A percentile compares a stretch with the other conserved stretches of the same genome.
Evolutionary conservation across 2,797 vertebrate species (phyloP).

Genomic region (Distichodus sexfasciatus): DNA sequence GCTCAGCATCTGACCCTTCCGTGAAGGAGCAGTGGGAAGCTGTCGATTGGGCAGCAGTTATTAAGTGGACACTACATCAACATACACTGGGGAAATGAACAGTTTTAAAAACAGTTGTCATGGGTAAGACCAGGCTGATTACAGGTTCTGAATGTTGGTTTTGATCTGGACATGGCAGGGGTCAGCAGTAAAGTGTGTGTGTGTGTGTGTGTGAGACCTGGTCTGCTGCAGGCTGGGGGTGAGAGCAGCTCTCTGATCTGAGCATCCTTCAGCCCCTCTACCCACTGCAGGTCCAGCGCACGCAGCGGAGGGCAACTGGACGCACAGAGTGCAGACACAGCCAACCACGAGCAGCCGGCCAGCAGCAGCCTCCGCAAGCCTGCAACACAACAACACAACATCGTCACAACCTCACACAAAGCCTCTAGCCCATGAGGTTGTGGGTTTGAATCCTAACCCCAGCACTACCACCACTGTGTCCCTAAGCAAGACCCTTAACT

Average conservation of each 20-base stretch:
- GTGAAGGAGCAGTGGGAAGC: too few species aligned
- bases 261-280: conserved; percentile 93
- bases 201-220: conserved; percentile 70
- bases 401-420: conserved; percentile 68
- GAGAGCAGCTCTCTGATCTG: conserved; percentile 96
- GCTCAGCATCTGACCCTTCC: too few species aligned
- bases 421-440: conserved; percentile 30
- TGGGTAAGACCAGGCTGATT: too few species aligned
- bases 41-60: too few species aligned
- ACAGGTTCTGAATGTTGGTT: too few species aligned
- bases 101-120: too few species aligned
- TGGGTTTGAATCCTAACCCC: too few species aligned
- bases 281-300: conserved; percentile 94
- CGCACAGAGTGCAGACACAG: conserved; percentile 93
- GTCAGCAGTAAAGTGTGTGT: not conserved
- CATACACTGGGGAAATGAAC: too few species aligned
- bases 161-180: not conserved
- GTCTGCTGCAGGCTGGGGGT: conserved; percentile 90
- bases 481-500: too few species aligned
- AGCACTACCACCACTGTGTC: too few species aligned
- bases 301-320: conserved; percentile 91
- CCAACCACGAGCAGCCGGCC: conserved; percentile 95
- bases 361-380: conserved; percentile 88
- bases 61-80: too few species aligned
- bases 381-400: conserved; percentile 65